A percentile compares a stretch with the other conserved stretches of the same genome.
phyloP scores from a whole-genome alignment of 2,113 vertebrate species.

The Periophthalmodon schlosseri region DNA sequence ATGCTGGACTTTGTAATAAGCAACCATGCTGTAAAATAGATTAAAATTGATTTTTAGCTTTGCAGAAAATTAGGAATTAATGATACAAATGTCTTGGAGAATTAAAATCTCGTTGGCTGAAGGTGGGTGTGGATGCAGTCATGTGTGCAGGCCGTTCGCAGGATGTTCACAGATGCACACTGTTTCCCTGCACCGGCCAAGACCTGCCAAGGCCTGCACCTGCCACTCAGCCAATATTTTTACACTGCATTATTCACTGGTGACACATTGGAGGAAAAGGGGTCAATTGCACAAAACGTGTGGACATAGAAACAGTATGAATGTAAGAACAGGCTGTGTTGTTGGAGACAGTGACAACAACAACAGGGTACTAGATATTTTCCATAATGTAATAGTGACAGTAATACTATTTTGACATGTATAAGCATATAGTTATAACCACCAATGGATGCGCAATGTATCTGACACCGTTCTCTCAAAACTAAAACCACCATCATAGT shows the following conservation, averaged over 20 bases:
- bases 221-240: conserved; percentile 24
- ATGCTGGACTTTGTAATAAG: conserved; percentile 49
- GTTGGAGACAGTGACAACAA: not conserved
- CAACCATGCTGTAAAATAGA: conserved; percentile 36
- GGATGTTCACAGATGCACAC: conserved; percentile 28
- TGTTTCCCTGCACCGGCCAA: conserved; percentile 20
- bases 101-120: conserved; percentile 59
- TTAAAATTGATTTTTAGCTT: conserved; percentile 73
- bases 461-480: too few relatives aligned
- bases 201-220: conserved; percentile 16
- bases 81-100: conserved; percentile 65
- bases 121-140: conserved; percentile 44
- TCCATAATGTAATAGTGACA: not conserved
- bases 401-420: too few relatives aligned
- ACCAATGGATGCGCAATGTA: too few relatives aligned
- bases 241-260: not conserved
- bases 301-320: not conserved
- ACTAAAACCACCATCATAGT: too few relatives aligned
- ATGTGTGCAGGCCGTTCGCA: conserved; percentile 41
- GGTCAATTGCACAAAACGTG: not conserved
- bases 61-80: conserved; percentile 63
- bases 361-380: too few relatives aligned
- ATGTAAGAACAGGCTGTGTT: not conserved
- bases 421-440: too few relatives aligned
- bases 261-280: not conserved